Base-by-base conservation (phyloP, 30 jellyfish, hydroid and myxozoan genomes). In the Aurelia sp. region DNA sequence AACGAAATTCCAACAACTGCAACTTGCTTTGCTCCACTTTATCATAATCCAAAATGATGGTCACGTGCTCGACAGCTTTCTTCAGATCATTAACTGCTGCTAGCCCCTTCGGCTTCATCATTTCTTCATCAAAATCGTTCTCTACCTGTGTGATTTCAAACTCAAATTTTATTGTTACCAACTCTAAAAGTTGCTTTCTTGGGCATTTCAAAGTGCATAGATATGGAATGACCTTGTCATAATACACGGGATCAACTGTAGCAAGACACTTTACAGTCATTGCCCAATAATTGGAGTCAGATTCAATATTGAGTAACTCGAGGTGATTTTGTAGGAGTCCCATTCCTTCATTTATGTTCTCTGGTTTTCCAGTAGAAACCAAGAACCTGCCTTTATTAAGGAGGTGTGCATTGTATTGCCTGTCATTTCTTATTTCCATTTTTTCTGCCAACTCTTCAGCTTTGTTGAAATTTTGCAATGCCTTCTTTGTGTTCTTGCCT, bases 371-470 rank as follows among this genome's bases (percentile, higher is more conserved):
- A 1, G 52, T 3, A 7, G 19, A 51, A 23, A 53, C 19, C 73
- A 74, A 53, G 60, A 74, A 22, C 48, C 85, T 53, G 8, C 85
- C 85, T 35, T 48, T 74, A 22, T 53, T 55, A 12, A 74, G 58
- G 6, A 50, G 21, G 35, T 19, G 35, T 19, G 85, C 58, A 3
- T 17, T 16, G 35, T 53, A 53, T 30, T 41, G 55, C 20, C 23
- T 74, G 85, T 52, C 41, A 12, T 59, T 20, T 74, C 37, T 74
- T 48, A 53, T 22, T 6, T 16, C 15, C 85, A 74, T 74, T 3
- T 60, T 9, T 13, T 74, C 57, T 13, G 72, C 72, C 4, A 74
- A 0, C 13, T 74, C 73, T 41, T 41, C 44, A 9, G 85, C 85
- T 74, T 53, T 53, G 57, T 27, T 71, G 55, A 74, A 74, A 17